Conservation (phyloP, 2,797 vertebrate species). For the Lagothrix lagotricha region DNA sequence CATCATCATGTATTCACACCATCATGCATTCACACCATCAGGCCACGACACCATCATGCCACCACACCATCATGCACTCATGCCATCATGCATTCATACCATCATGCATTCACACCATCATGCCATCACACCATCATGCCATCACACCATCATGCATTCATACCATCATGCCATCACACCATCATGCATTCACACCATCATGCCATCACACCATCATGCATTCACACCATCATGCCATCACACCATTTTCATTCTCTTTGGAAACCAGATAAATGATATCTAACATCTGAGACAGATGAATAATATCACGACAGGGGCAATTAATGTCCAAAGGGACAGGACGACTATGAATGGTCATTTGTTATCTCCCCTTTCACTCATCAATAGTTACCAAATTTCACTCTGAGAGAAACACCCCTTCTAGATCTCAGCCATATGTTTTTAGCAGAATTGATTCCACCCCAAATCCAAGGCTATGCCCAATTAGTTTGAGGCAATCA, state of each 20-base stretch:
- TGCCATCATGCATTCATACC: no score
- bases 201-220: neutral
- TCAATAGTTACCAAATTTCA: constrained; percentile 20
- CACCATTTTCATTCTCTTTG: neutral
- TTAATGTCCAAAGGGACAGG: neutral
- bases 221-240: neutral
- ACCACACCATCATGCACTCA: no score
- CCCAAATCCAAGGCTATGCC: neutral
- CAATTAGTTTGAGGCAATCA: neutral
- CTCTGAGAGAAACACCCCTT: neutral
- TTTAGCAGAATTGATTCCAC: neutral
- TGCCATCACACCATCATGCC: no score
- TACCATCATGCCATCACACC: no score
- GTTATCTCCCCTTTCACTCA: neutral
- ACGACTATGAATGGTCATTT: neutral
- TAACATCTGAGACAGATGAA: neutral
- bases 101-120: no score
- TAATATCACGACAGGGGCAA: neutral
- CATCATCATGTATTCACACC: no score
- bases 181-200: no score
- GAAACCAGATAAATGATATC: constrained; percentile 34
- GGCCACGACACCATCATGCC: no score
- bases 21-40: no score
- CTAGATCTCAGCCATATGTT: neutral
- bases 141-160: no score